These are phyloP conservation scores for Oithona nana DNA, from an alignment of 2,888 invertebrate genomes.

Conservation along the genomic window DNA sequence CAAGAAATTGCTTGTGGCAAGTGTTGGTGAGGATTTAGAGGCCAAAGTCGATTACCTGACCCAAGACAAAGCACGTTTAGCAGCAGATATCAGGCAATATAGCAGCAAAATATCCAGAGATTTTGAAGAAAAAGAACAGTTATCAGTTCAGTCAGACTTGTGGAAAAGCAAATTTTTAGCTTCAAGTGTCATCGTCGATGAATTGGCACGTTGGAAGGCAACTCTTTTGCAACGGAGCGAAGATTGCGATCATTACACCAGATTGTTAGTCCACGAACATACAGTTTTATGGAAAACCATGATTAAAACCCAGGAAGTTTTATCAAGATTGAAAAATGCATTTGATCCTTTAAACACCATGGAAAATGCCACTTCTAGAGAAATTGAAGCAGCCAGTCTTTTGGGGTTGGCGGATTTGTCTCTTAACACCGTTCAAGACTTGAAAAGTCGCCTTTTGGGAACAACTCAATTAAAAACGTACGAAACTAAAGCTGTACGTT, in stretches of 20 bases:
- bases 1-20: conserved; percentile 77
- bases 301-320: neutral
- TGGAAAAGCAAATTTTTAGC: conserved; percentile 93
- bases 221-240: conserved; percentile 48
- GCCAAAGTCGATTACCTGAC: conserved; percentile 70
- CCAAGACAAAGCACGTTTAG: conserved; percentile 74
- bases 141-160: conserved; percentile 83
- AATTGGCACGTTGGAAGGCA: conserved; percentile 68
- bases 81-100: conserved; percentile 61
- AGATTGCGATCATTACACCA: conserved; percentile 26
- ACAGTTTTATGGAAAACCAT: neutral
- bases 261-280: conserved; percentile 1
- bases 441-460: neutral
- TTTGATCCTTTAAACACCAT: conserved; percentile 4
- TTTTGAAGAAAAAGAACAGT: conserved; percentile 78
- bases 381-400: neutral
- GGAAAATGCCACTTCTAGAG: neutral
- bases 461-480: neutral
- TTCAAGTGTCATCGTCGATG: conserved; percentile 81
- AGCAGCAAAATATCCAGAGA: conserved; percentile 63
- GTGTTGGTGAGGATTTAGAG: conserved; percentile 83
- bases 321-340: neutral
- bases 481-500: neutral
- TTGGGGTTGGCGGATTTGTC: neutral
- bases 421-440: neutral